phyloP scores from a whole-genome alignment of 2,797 vertebrate genomes.

The Miichthys miiuy region DNA sequence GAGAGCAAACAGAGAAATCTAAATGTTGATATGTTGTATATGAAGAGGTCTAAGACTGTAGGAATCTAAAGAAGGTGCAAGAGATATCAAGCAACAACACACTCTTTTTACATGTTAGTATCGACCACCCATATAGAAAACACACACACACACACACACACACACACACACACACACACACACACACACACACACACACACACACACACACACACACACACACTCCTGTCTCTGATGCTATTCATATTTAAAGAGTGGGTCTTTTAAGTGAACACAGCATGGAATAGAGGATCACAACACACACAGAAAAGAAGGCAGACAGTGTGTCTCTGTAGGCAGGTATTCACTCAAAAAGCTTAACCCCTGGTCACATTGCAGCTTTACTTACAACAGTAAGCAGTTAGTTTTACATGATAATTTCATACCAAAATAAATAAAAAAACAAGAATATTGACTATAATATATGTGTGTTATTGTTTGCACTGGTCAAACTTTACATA shows the following conservation, averaged over 20 bases:
- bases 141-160: slow-evolving; percentile 15
- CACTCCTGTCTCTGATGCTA: slow-evolving; percentile 40
- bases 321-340: slow-evolving; percentile 28
- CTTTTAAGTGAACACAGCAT: slow-evolving; percentile 74
- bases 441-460: not conserved
- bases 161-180: not conserved
- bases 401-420: not conserved
- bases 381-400: not conserved
- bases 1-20: slow-evolving; percentile 9
- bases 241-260: slow-evolving; percentile 78
- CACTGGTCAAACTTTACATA: not conserved
- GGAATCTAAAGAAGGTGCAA: slow-evolving; percentile 21
- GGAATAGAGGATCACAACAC: slow-evolving; percentile 60
- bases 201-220: no score
- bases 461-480: not conserved
- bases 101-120: not conserved
- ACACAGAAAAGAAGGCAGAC: slow-evolving; percentile 12
- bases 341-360: slow-evolving; percentile 13
- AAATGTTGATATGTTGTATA: slow-evolving; percentile 10
- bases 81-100: slow-evolving; percentile 30
- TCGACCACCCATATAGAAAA: slow-evolving; percentile 7
- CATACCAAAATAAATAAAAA: not conserved
- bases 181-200: no score
- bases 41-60: not conserved
- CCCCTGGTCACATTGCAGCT: slow-evolving; percentile 20